Conservation (phyloP, 2,797 vertebrate genomes). For the Hapalemur alaotrensis region DNA sequence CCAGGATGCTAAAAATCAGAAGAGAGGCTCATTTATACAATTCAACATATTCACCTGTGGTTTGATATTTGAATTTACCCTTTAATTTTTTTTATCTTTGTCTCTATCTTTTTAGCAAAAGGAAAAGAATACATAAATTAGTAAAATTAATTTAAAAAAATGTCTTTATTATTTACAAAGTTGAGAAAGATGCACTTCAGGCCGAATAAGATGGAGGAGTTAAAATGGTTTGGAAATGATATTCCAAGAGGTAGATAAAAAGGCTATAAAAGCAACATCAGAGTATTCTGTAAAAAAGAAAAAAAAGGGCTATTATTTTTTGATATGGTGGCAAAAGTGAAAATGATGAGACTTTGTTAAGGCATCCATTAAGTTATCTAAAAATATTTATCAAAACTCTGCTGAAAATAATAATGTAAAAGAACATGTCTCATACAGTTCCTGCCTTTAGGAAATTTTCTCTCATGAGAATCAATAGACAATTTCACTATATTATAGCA, state of each 20-base stretch:
- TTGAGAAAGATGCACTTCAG: not conserved
- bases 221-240: not conserved
- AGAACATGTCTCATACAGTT: not conserved
- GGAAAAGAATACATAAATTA: not conserved
- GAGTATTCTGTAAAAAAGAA: not conserved
- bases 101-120: not conserved
- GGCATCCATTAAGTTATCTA: not conserved
- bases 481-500: not conserved
- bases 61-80: not conserved
- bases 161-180: not conserved
- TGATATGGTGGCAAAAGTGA: not conserved
- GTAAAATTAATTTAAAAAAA: not conserved
- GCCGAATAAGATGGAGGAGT: not conserved
- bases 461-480: not conserved
- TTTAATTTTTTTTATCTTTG: not conserved
- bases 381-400: constrained; percentile 28
- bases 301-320: not conserved
- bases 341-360: constrained; percentile 19
- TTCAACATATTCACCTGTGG: not conserved
- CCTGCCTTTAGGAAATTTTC: not conserved
- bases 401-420: not conserved
- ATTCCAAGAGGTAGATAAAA: not conserved
- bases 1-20: not conserved
- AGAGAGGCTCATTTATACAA: not conserved
- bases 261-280: not conserved